phyloP scores from a whole-genome alignment of 2,113 vertebrate genomes.

The Pundamilia nyererei region DNA sequence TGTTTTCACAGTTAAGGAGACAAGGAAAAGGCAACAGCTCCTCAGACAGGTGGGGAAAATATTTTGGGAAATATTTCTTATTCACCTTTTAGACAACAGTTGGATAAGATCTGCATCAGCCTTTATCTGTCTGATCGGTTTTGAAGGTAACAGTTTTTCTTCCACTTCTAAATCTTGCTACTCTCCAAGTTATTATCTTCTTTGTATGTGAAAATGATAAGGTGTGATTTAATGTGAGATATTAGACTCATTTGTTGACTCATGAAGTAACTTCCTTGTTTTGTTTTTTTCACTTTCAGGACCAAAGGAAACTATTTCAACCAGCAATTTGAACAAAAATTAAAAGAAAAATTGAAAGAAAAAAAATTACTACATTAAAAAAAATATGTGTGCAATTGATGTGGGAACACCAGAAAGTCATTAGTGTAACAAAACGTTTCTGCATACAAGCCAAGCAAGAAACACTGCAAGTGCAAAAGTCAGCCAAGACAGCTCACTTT shows the following conservation, averaged over 20 bases:
- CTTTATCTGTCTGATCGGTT: not conserved
- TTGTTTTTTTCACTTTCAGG: not conserved
- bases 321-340: not conserved
- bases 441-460: not conserved
- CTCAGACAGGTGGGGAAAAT: not conserved
- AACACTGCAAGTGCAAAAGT: not conserved
- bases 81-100: not conserved
- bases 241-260: not conserved
- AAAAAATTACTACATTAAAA: not conserved
- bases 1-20: not conserved
- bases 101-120: not conserved
- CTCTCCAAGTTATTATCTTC: not conserved
- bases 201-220: not conserved
- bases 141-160: not conserved
- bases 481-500: not conserved
- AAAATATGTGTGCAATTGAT: not conserved
- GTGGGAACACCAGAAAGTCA: not conserved
- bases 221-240: not conserved
- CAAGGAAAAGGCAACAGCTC: not conserved
- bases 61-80: not conserved
- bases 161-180: not conserved
- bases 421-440: fast-evolving
- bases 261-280: not conserved
- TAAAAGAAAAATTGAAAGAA: not conserved
- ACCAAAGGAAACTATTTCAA: not conserved